Percentiles rank a stretch among this genome's conserved stretches.
Evolutionary conservation across 2,888 invertebrate genomes (phyloP).

Genomic region (Calephelis perditalis): DNA sequence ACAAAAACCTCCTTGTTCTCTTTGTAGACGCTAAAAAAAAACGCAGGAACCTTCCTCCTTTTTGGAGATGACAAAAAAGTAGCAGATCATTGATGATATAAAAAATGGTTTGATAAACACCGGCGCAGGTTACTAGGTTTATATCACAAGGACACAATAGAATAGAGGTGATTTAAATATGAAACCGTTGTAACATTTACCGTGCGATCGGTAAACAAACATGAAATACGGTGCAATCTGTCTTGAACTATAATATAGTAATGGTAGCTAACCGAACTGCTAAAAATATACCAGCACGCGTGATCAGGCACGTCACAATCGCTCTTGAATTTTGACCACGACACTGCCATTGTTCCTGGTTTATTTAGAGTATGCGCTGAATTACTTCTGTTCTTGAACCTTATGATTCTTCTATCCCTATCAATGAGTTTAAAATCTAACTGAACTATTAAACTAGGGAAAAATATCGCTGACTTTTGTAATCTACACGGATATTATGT

Average conservation of each 20-base stretch:
- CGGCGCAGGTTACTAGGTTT: not conserved
- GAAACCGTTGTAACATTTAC: constrained; percentile 1
- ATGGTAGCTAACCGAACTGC: constrained; percentile 41
- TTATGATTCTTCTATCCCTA: not conserved
- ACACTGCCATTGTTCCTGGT: constrained; percentile 69
- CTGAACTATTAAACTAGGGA: no score
- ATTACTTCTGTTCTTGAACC: constrained; percentile 23
- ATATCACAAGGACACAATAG: not conserved
- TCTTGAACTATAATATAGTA: constrained; percentile 41
- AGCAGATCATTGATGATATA: no score
- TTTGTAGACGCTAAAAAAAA: no score
- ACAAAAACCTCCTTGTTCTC: no score
- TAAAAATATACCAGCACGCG: constrained; percentile 56
- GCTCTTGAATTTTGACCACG: constrained; percentile 69
- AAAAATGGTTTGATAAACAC: no score
- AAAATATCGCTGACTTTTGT: no score
- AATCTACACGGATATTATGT: no score
- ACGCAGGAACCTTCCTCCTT: no score
- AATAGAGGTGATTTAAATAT: not conserved
- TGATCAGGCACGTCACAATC: constrained; percentile 59
- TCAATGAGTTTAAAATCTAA: no score
- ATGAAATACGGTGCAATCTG: constrained; percentile 16
- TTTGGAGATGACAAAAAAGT: no score
- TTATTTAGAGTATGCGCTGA: constrained; percentile 62
- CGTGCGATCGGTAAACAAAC: constrained; percentile 1